Evolutionary conservation across 2,888 invertebrate genomes (phyloP), one percentile per base, ranked within the genome.

Genomic region (Oscheius onirici): DNA sequence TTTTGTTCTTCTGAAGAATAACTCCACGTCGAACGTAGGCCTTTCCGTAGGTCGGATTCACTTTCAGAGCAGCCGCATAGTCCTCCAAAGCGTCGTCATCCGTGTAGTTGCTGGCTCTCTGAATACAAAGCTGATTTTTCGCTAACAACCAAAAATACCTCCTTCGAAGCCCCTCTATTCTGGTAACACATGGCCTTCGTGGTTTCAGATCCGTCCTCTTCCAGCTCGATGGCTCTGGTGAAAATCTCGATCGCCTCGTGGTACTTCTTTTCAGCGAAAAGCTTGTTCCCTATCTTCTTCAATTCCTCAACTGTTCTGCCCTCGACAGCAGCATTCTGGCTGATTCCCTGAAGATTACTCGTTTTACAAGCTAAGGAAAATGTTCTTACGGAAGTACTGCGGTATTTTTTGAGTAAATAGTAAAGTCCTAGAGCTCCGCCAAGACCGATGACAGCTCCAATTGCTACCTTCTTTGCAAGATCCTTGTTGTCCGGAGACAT

Each of bases 1-100:
- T 55, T 13, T 44, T 15, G 5, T 55, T 17, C 68, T 72, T 68
- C 28, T 72, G 46, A 8, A 51, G 20, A 10, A 61, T 49, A 15
- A 54, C 13, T 1, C 60, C 66, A 13, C 46, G 40, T 20, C 73
- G 34, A 40, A 88, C 73, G 54, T 88, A 67, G 1, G 89, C 88
- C 79, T 90, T 90, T 52, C 89, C 58, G 75, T 90, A 90, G 15
- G 82, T 81, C 0, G 89, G 88, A 74, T 90, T 76, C 28, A 65
- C n/a, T 26, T 73, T 65, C 13, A 77, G 8, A 3, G 77, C 77
- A 15, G 57, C 24, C 17, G 55, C 20, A 24, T 75, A 77, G 51
- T 77, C 77, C 3, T 17, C 40, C 10, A 76, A 49, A 13, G 68
- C 55, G 13, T 70, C 68, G 10, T 77, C 71, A 8, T 44, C 17